Conservation (phyloP, 2,113 vertebrate species). For the Paralichthys olivaceus region DNA sequence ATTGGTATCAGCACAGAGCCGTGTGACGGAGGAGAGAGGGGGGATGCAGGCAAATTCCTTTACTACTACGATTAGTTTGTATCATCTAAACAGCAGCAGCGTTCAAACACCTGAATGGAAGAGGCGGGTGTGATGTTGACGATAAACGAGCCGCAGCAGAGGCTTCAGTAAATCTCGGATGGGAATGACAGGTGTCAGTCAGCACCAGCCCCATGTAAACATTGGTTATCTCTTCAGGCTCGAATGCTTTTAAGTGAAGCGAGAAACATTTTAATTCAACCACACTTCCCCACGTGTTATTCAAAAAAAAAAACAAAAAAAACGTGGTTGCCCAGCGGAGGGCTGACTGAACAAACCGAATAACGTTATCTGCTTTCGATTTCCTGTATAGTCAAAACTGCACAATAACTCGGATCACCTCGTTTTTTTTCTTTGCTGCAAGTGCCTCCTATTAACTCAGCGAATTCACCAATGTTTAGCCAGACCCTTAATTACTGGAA, state of each 20-base stretch:
- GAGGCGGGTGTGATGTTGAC: background rate
- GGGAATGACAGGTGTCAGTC: slow-evolving; percentile 70
- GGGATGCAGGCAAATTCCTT: slow-evolving; percentile 51
- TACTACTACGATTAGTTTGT: slow-evolving; percentile 33
- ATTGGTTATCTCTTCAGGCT: background rate
- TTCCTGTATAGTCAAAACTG: slow-evolving; percentile 55
- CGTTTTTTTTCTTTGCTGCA: slow-evolving; percentile 1
- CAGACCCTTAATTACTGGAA: slow-evolving; percentile 31
- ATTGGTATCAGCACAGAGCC: slow-evolving; percentile 26
- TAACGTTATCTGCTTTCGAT: slow-evolving; percentile 38
- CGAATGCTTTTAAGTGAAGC: background rate
- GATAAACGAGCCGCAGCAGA: background rate
- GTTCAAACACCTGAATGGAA: background rate
- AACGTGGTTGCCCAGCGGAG: background rate
- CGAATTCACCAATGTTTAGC: slow-evolving; percentile 27
- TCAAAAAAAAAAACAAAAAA: slow-evolving; percentile 17
- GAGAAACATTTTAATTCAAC: background rate
- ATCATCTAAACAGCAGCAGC: background rate
- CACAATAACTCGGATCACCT: slow-evolving; percentile 23
- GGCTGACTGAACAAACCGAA: slow-evolving; percentile 21
- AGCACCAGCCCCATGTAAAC: slow-evolving; percentile 15
- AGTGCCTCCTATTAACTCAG: slow-evolving; percentile 10
- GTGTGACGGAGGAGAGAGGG: background rate
- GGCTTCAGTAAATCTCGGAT: background rate
- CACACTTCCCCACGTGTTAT: background rate